phyloP scores from a whole-genome alignment of 2,113 vertebrate species.

The Dipodomys stephensi region DNA sequence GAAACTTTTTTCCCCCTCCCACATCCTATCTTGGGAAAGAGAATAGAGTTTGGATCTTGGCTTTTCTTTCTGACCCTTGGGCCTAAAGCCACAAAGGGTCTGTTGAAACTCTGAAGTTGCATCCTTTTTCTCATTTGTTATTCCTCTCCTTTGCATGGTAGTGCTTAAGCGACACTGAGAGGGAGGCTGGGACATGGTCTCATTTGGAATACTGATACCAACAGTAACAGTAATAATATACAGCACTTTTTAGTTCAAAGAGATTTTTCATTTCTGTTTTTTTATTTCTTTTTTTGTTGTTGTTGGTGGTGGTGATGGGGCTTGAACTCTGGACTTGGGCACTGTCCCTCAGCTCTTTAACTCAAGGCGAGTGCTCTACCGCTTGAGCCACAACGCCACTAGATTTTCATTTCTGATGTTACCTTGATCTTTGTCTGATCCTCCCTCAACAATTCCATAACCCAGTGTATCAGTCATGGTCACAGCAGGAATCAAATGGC shows the following conservation, averaged over 20 bases:
- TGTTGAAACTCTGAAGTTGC: background rate
- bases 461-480: background rate
- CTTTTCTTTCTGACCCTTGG: slow-evolving; percentile 41
- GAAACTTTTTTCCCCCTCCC: slow-evolving; percentile 24
- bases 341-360: no score
- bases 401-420: slow-evolving; percentile 11
- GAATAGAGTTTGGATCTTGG: background rate
- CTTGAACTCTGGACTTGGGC: no score
- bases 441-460: background rate
- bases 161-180: background rate
- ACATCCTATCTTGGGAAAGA: slow-evolving; percentile 40
- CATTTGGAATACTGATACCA: background rate
- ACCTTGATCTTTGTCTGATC: background rate
- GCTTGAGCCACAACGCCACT: no score
- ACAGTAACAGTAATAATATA: background rate
- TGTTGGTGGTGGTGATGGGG: no score
- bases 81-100: background rate
- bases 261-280: slow-evolving; percentile 15
- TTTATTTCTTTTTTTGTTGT: no score
- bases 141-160: background rate
- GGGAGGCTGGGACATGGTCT: background rate
- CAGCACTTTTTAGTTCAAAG: background rate
- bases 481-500: background rate
- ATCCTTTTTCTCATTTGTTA: background rate
- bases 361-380: no score